Percentiles rank a stretch among this genome's conserved stretches.
These are phyloP conservation scores for Myotis myotis DNA, from an alignment of 2,797 vertebrate genomes.

Conservation along the genomic window DNA sequence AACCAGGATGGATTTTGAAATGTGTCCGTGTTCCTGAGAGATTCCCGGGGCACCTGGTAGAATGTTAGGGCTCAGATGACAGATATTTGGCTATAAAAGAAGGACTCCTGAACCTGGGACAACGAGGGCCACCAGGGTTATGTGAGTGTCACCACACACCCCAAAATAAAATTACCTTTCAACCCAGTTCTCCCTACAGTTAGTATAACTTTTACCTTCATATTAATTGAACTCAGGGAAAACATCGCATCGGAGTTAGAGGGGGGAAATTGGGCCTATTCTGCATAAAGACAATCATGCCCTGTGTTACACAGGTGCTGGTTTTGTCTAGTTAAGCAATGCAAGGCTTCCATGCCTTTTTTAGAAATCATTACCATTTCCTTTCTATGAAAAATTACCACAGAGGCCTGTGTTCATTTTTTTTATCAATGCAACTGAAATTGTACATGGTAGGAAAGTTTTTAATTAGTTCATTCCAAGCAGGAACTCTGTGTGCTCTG, in stretches of 20 bases:
- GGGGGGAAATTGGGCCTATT: conserved; percentile 46
- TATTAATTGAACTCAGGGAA: not conserved
- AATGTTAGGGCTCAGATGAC: not conserved
- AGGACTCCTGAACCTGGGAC: not conserved
- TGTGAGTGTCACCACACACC: not conserved
- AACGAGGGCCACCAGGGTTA: not conserved
- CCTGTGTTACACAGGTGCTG: conserved; percentile 36
- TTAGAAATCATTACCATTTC: conserved; percentile 76
- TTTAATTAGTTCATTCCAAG: conserved; percentile 82
- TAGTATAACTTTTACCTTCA: not conserved
- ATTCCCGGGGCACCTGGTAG: not conserved
- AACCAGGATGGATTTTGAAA: not conserved
- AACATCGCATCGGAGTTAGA: not conserved
- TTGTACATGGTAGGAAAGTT: conserved; percentile 77
- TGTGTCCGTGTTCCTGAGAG: not conserved
- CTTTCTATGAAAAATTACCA: conserved; percentile 78
- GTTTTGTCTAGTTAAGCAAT: conserved; percentile 67
- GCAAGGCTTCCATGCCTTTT: conserved; percentile 49
- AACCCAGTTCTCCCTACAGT: not conserved
- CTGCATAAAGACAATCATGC: conserved; percentile 62
- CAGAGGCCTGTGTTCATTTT: conserved; percentile 76
- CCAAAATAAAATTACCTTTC: not conserved
- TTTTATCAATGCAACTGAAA: conserved; percentile 77
- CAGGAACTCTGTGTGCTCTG: conserved; percentile 78
- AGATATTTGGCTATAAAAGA: not conserved